phyloP scores from a whole-genome alignment of 2,797 vertebrate species.

The Macroramphosus scolopax region DNA sequence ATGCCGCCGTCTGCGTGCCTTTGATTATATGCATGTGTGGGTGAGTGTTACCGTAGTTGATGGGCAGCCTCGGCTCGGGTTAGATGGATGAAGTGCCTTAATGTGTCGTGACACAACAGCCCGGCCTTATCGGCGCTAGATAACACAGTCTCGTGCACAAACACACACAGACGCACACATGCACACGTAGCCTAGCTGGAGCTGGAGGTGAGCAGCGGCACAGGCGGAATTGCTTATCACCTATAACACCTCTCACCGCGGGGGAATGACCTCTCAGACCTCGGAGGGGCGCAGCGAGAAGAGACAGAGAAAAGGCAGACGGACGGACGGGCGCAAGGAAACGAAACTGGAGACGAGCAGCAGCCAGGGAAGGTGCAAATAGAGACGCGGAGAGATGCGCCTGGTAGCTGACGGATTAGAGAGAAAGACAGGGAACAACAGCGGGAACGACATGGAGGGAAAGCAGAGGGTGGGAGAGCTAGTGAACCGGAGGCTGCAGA shows the following conservation, averaged over 20 bases:
- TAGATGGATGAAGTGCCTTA: slow-evolving; percentile 75
- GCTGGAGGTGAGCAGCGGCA: slow-evolving; percentile 50
- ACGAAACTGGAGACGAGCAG: slow-evolving; percentile 28
- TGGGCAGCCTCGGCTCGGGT: slow-evolving; percentile 55
- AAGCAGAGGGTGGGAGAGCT: slow-evolving; percentile 21
- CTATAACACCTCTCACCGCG: slow-evolving; percentile 46
- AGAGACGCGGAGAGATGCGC: slow-evolving; percentile 39
- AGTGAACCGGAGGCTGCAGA: slow-evolving; percentile 30
- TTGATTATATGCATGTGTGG: slow-evolving; percentile 40
- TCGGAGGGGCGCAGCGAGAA: slow-evolving; percentile 15
- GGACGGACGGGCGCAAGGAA: slow-evolving; percentile 43
- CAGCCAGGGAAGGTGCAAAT: slow-evolving; percentile 38
- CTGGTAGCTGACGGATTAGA: slow-evolving; percentile 37
- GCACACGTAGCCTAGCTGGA: slow-evolving; percentile 15
- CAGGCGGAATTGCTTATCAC: slow-evolving; percentile 56
- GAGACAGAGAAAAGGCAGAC: slow-evolving; percentile 28
- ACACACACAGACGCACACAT: slow-evolving; percentile 11
- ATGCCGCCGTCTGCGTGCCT: slow-evolving; percentile 20
- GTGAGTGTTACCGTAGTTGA: slow-evolving; percentile 39
- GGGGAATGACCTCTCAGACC: slow-evolving; percentile 44
- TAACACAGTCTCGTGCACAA: slow-evolving; percentile 40
- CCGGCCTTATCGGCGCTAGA: slow-evolving; percentile 55
- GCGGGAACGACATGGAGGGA: too few relatives aligned
- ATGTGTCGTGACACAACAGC: slow-evolving; percentile 61
- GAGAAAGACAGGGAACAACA: slow-evolving; percentile 21